A percentile compares a stretch with the other conserved stretches of the same genome.
Conservation (phyloP, 2,113 vertebrate genomes). For the Aldabrachelys gigantea region DNA sequence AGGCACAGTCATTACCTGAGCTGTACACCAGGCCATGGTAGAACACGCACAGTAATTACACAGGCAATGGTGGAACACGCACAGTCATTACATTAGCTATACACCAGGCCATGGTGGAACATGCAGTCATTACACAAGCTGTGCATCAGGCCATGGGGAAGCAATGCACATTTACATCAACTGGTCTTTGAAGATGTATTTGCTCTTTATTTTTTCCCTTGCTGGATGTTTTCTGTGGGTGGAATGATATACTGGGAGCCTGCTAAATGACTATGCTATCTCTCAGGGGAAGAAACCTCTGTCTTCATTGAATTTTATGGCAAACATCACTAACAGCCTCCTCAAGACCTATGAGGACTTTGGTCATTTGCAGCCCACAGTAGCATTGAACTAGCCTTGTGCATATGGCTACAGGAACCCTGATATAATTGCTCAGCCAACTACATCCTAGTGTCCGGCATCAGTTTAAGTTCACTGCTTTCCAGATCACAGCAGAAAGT, state of each 20-base stretch:
- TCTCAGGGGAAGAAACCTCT: not conserved
- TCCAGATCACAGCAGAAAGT: not conserved
- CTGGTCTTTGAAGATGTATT: not conserved
- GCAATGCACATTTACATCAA: too few species aligned
- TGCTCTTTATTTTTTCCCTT: not conserved
- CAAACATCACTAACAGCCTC: conserved; percentile 15
- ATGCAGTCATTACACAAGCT: too few species aligned
- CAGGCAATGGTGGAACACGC: too few species aligned
- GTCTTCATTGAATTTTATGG: not conserved
- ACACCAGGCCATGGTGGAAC: too few species aligned
- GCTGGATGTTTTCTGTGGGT: not conserved
- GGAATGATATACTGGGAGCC: not conserved
- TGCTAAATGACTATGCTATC: not conserved
- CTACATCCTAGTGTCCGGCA: not conserved
- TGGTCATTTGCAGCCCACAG: not conserved
- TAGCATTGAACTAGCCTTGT: not conserved
- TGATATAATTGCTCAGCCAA: not conserved
- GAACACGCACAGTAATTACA: too few species aligned
- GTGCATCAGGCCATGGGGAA: too few species aligned
- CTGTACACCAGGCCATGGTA: too few species aligned
- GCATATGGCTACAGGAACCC: not conserved
- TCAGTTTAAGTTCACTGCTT: conserved; percentile 3
- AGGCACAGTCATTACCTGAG: too few species aligned
- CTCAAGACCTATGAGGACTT: not conserved
- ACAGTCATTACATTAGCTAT: too few species aligned